Conservation (phyloP, 2,113 vertebrate genomes). For the Spilogale gracilis region DNA sequence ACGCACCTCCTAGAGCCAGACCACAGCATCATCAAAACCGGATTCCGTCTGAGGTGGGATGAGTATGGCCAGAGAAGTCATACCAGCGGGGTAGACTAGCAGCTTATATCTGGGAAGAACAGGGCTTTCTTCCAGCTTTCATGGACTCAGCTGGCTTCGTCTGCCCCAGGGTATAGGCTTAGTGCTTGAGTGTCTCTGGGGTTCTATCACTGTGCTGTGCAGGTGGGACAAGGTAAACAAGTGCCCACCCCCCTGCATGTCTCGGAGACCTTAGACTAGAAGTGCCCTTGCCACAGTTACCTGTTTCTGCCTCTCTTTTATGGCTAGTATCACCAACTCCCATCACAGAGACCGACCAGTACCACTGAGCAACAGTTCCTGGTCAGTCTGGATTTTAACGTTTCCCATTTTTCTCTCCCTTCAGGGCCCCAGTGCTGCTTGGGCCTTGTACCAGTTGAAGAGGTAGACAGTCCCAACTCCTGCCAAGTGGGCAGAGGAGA, state of each 20-base stretch:
- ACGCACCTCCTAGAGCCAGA: not conserved
- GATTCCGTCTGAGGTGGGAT: not conserved
- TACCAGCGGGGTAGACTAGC: not conserved
- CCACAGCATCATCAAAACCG: not conserved
- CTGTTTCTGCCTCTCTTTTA: not conserved
- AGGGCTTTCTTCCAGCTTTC: not conserved
- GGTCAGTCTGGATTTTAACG: not conserved
- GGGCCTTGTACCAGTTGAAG: constrained; percentile 90
- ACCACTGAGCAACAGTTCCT: not conserved
- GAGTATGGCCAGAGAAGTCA: not conserved
- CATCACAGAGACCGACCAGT: not conserved
- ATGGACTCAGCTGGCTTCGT: not conserved
- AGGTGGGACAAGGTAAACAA: not conserved
- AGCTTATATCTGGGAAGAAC: not conserved
- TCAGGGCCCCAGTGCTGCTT: constrained; percentile 88
- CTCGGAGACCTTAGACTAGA: not conserved
- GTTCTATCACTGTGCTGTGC: not conserved
- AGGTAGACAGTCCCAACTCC: constrained; percentile 84
- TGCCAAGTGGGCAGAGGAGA: constrained; percentile 84
- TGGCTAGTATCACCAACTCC: not conserved
- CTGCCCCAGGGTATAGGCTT: not conserved
- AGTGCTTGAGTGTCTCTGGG: not conserved
- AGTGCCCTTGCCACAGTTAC: not conserved
- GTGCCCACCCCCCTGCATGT: not conserved
- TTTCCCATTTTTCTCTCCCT: constrained; percentile 51